Percentiles rank a stretch among this genome's conserved stretches.
These are phyloP conservation scores for Rhodinocichla rosea DNA, from an alignment of 2,113 vertebrate species.

Conservation along the genomic window DNA sequence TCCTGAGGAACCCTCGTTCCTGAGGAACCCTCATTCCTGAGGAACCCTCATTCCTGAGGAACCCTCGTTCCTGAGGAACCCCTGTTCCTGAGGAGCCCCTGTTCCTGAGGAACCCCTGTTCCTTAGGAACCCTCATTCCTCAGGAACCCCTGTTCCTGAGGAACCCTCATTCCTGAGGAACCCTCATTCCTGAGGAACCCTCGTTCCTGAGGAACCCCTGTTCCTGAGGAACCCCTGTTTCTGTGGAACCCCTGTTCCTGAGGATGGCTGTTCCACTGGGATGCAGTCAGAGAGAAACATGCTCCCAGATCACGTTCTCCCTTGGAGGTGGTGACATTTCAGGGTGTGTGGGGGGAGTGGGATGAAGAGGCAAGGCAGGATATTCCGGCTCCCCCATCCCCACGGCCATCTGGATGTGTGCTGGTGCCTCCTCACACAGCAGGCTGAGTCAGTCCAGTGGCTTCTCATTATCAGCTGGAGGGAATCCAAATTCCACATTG, in stretches of 20 bases:
- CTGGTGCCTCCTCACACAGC: conserved; percentile 49
- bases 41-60: background rate
- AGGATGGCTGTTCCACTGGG: background rate
- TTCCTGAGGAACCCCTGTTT: background rate
- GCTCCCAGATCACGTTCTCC: background rate
- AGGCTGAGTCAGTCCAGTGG: conserved; percentile 63
- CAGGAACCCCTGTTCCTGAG: no score
- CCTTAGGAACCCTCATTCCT: background rate
- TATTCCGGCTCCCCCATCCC: conserved; percentile 30
- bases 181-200: no score
- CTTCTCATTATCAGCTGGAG: conserved; percentile 63
- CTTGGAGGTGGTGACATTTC: conserved; percentile 44
- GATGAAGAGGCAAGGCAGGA: background rate
- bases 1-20: background rate
- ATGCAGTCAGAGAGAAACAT: background rate
- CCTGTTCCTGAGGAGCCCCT: background rate
- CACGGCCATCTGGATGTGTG: conserved; percentile 55
- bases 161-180: no score
- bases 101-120: background rate
- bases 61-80: background rate
- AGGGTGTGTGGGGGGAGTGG: conserved; percentile 2
- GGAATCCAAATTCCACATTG: conserved; percentile 23
- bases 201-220: background rate
- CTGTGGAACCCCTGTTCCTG: background rate
- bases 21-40: background rate